A percentile compares a stretch with the other conserved stretches of the same genome.
These are phyloP conservation scores for Holotrichia oblita DNA, from an alignment of 1,140 invertebrate species.

Conservation along the genomic window DNA sequence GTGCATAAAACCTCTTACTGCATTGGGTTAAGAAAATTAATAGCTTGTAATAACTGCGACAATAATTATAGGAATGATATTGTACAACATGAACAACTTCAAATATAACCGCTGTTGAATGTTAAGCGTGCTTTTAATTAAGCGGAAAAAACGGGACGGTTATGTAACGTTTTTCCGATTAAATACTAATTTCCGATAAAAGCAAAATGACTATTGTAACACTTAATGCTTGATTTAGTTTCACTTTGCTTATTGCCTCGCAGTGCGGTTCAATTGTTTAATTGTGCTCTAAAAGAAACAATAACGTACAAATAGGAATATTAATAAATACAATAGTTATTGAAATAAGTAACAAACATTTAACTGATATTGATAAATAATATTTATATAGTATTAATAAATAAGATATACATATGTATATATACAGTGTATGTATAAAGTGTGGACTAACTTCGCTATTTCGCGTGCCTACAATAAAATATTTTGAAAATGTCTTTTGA, in stretches of 20 bases:
- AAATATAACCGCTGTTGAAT: not conserved
- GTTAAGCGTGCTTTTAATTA: not conserved
- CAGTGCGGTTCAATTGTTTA: too few species aligned
- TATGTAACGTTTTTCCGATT: not conserved
- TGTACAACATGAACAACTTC: slow-evolving; percentile 12
- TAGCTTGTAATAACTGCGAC: not conserved
- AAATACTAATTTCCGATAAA: slow-evolving; percentile 13
- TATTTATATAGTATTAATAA: too few species aligned
- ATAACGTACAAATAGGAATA: too few species aligned
- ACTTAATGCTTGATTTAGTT: not conserved
- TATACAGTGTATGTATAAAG: too few species aligned
- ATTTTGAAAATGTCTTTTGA: too few species aligned
- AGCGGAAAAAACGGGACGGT: not conserved
- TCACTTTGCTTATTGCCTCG: not conserved
- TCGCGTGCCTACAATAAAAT: too few species aligned
- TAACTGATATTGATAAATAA: too few species aligned
- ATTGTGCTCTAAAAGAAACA: too few species aligned
- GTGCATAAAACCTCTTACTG: not conserved
- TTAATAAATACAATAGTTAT: too few species aligned
- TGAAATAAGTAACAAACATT: too few species aligned
- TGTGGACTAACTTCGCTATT: too few species aligned
- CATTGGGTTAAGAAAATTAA: slow-evolving; percentile 4
- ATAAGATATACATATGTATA: too few species aligned
- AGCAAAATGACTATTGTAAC: slow-evolving; percentile 1
- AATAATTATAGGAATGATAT: slow-evolving; percentile 3